These are phyloP conservation scores for Elymnias hypermnestra DNA, from an alignment of 1,140 invertebrate genomes.

Conservation along the genomic window DNA sequence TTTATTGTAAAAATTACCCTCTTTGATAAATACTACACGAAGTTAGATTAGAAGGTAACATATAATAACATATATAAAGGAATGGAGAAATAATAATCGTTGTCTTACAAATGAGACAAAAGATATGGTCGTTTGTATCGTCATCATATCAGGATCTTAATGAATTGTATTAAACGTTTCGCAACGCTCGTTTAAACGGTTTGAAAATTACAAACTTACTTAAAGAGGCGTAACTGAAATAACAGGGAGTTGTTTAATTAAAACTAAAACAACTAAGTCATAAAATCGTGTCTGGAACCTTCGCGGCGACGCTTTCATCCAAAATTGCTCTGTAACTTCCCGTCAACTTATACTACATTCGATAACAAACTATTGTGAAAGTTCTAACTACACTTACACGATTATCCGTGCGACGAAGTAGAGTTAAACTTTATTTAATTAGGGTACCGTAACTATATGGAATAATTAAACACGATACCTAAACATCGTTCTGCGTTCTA, in stretches of 20 bases:
- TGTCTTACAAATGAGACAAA: too few relatives aligned
- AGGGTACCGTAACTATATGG: background rate
- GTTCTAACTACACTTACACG: conserved; percentile 7
- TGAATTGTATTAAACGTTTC: too few relatives aligned
- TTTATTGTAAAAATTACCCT: too few relatives aligned
- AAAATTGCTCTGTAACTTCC: conserved; percentile 10
- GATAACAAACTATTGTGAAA: conserved; percentile 5
- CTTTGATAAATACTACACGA: too few relatives aligned
- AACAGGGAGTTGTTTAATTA: conserved; percentile 6
- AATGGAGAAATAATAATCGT: too few relatives aligned
- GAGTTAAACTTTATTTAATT: background rate
- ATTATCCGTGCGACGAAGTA: conserved; percentile 1
- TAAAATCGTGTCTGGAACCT: conserved; percentile 7
- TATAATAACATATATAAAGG: too few relatives aligned
- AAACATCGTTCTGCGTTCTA: too few relatives aligned
- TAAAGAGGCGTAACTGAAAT: background rate
- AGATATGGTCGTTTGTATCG: too few relatives aligned
- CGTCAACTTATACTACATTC: conserved; percentile 8
- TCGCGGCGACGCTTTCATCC: conserved; percentile 5
- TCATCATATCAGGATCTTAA: too few relatives aligned
- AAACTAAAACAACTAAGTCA: conserved; percentile 11
- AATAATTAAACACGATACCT: too few relatives aligned
- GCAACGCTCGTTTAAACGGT: too few relatives aligned
- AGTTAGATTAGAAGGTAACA: too few relatives aligned
- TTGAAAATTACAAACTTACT: conserved; percentile 1